Evolutionary conservation across 1,140 invertebrate genomes (phyloP), one percentile per base, ranked within the genome.

Genomic region (Nasonia vitripennis): DNA sequence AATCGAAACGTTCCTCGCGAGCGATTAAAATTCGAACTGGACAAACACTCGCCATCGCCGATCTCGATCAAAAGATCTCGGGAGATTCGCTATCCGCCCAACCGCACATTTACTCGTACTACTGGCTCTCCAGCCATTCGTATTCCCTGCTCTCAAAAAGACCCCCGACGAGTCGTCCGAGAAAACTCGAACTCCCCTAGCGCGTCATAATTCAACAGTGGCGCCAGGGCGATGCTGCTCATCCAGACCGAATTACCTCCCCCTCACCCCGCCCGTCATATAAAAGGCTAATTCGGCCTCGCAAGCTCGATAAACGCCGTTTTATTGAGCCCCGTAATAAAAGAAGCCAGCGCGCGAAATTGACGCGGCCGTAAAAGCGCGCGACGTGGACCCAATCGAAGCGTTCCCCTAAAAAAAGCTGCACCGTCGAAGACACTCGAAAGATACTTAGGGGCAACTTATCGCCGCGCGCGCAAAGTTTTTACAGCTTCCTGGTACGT

Each of bases 271-370:
- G 27, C 45, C 45, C 48, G 12, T 11, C 27, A 45, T 68, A 77
- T 83, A 83, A 83, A 77, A 83, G 51, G 23, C 74, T 83, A 62
- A 83, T 75, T 83, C 20, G 11, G 14, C 67, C 17, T 48, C 48
- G 7, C n/a, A 23, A 48, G 74, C 74, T n/a, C 45, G n/a, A 78
- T 83, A 78, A 83, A 37, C 62, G 74, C 20, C 62, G 82, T 70
- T 83, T 83, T 83, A 83, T 83, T 78, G 68, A 83, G 62, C 31
- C 27, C 20, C 81, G 9, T 82, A 82, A 74, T 82, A 82, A 74
- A 82, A 74, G 27, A 67, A 62, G 55, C 79, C 6, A 55, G 31
- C 34, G 70, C 27, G n/a, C 27, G 55, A 37, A 74, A 82, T 82
- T 74, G 70, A 75, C 51, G 34, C 10, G 0, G 34, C 73, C n/a